Base-by-base conservation (phyloP, 2,797 vertebrate genomes). In the Hemitrygon akajei region DNA sequence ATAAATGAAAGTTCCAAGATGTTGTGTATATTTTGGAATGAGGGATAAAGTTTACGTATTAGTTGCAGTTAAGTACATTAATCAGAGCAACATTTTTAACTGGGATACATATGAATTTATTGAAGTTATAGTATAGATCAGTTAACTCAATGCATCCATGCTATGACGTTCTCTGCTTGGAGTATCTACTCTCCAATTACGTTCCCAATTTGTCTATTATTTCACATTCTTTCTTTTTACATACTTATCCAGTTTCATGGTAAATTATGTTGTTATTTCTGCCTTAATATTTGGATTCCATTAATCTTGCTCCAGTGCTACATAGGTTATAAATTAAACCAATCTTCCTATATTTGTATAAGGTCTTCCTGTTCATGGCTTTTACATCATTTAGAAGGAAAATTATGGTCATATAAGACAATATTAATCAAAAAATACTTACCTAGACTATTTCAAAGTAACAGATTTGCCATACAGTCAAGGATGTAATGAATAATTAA, bases 1-100 rank as follows among this genome's bases (percentile, higher is more conserved):
- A 66, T 87, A 87, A 87, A 87, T 87, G 30, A 66, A 66, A 63
- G 58, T 66, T 87, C 84, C 58, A 87, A 34, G 27, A 87, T 66
- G 30, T 63, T 87, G 63, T 27, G 58, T 63, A 63, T 84, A 84
- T 58, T 84, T 63, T 87, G 60, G 84, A 87, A 63, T 34, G 84
- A 7, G 84, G 60, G 60, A 87, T 66, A 66, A 6, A 63, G 30
- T 27, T 87, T 66, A 87, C 18, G 60, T 66, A 87, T 87, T 66
- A 7, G 58, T 18, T 87, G 60, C 84, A 66, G 84, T 58, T 63
- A 63, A 7, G 58, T 66, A n/a, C 84, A 87, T 87, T 87, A 63
- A 63, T 66, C 60, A 66, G 84, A 34, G 63, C 16, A 87, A 34
- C 14, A 60, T 34, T 16, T 27, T 30, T 7, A 1, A 66, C 60